Evolutionary conservation across 1,140 invertebrate species (phyloP).

Genomic region (Cyphomyrmex costatus): DNA sequence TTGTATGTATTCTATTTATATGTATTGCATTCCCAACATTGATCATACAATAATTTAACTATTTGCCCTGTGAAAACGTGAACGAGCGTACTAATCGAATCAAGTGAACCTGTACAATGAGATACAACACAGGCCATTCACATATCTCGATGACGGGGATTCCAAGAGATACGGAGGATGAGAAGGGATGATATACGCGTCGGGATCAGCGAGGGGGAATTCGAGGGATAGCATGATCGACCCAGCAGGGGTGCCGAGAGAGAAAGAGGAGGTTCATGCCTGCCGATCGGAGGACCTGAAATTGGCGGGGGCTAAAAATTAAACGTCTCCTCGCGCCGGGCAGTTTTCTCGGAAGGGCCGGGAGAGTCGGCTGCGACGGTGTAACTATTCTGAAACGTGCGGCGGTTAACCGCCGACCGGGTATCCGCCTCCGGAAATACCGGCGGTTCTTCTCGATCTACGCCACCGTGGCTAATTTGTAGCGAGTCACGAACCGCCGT

Average conservation of each 20-base stretch:
- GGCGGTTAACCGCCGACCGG: slow-evolving; percentile 43
- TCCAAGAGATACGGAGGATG: background rate
- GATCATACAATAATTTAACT: background rate
- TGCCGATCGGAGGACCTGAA: slow-evolving; percentile 22
- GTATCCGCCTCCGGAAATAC: slow-evolving; percentile 64
- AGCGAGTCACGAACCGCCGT: slow-evolving; percentile 32
- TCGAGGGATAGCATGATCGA: slow-evolving; percentile 53
- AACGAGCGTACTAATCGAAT: slow-evolving; percentile 39
- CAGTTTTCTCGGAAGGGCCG: slow-evolving; percentile 61
- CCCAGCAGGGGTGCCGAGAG: slow-evolving; percentile 38
- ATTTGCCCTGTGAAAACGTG: background rate
- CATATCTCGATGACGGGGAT: slow-evolving; percentile 1
- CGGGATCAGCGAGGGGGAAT: slow-evolving; percentile 34
- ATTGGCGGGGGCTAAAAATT: slow-evolving; percentile 59
- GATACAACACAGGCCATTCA: slow-evolving; percentile 47
- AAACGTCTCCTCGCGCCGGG: slow-evolving; percentile 58
- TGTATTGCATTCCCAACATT: background rate
- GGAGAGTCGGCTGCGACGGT: slow-evolving; percentile 11
- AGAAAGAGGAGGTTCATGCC: slow-evolving; percentile 42
- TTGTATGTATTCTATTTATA: background rate
- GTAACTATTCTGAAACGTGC: slow-evolving; percentile 55
- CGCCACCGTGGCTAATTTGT: slow-evolving; percentile 46
- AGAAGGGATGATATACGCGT: slow-evolving; percentile 50
- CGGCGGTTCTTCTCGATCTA: slow-evolving; percentile 50
- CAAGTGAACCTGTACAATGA: slow-evolving; percentile 1